Evolutionary conservation across 2,888 invertebrate genomes (phyloP).

Genomic region (Cataglyphis albicans): DNA sequence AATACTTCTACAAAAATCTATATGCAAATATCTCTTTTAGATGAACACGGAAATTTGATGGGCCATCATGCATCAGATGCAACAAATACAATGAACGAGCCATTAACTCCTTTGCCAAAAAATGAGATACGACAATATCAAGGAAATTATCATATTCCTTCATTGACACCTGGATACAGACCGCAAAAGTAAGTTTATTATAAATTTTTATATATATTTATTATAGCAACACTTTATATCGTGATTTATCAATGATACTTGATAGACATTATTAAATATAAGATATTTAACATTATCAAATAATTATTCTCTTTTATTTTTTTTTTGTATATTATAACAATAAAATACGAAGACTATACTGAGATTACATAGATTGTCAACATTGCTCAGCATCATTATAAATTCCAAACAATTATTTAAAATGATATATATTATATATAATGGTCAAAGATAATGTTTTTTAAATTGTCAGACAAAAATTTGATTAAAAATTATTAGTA

Average conservation of each 20-base stretch:
- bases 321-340: neutral
- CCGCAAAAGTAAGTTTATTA: constrained; percentile 56
- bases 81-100: neutral
- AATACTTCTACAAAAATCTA: neutral
- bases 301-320: neutral
- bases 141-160: constrained; percentile 44
- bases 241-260: neutral
- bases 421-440: neutral
- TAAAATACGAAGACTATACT: neutral
- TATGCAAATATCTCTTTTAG: constrained; percentile 29
- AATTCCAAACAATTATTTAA: neutral
- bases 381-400: neutral
- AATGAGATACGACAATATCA: constrained; percentile 3
- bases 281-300: neutral
- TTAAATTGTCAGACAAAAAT: neutral
- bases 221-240: neutral
- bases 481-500: neutral
- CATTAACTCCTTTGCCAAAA: constrained; percentile 8
- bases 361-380: neutral
- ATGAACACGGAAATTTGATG: constrained; percentile 6
- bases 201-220: neutral
- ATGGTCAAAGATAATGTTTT: neutral
- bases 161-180: constrained; percentile 23
- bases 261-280: neutral
- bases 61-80: constrained; percentile 2